These are phyloP conservation scores for Pardalotus punctatus DNA, from an alignment of 2,113 vertebrate genomes.

Conservation along the genomic window DNA sequence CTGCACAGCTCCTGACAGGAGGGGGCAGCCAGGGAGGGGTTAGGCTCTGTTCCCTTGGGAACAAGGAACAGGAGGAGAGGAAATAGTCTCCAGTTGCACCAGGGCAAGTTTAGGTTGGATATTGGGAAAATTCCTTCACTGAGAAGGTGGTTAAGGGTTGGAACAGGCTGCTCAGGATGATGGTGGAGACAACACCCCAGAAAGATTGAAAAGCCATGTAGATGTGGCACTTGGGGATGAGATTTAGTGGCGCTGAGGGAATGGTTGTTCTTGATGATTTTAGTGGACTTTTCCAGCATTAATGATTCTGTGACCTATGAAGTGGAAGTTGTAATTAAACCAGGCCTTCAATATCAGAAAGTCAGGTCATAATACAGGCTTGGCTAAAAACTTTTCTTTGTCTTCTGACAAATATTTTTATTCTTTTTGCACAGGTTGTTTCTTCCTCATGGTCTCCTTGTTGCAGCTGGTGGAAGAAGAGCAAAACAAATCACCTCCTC, in stretches of 20 bases:
- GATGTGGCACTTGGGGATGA: not conserved
- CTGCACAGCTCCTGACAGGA: not conserved
- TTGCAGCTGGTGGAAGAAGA: conserved; percentile 1
- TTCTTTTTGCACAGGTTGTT: not conserved
- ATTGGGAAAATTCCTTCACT: not conserved
- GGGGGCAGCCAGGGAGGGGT: not conserved
- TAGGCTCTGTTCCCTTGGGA: not conserved
- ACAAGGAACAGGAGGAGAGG: not conserved
- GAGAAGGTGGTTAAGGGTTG: too few species aligned
- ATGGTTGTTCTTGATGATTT: not conserved
- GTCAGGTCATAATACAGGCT: not conserved
- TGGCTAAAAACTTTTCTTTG: not conserved
- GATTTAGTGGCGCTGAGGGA: not conserved
- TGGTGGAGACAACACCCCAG: not conserved
- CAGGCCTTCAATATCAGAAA: not conserved
- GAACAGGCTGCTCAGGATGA: not conserved
- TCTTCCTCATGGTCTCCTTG: not conserved
- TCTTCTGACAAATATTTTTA: not conserved
- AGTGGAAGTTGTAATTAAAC: not conserved
- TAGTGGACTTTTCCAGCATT: not conserved
- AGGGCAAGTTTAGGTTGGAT: not conserved
- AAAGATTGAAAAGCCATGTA: not conserved
- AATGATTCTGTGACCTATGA: not conserved
- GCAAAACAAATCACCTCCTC: not conserved
- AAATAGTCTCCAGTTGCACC: fast-evolving